These are phyloP conservation scores for Dendrocincla fuliginosa DNA, from an alignment of 2,797 vertebrate genomes.

Conservation along the genomic window DNA sequence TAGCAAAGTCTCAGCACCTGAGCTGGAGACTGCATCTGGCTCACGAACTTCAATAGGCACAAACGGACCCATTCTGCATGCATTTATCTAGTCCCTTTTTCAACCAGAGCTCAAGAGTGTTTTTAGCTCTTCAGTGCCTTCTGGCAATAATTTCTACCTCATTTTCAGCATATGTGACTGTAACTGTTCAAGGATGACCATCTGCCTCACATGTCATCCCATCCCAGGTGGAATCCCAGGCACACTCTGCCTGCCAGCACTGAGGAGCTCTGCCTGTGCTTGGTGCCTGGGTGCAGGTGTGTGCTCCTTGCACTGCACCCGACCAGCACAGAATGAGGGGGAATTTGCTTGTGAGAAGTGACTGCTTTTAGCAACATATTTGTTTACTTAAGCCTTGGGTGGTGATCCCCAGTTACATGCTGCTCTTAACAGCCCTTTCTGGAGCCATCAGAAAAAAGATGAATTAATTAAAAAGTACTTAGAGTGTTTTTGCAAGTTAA, in stretches of 20 bases:
- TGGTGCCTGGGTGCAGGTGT: accelerated
- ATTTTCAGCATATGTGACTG: background rate
- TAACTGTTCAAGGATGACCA: background rate
- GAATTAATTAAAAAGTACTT: constrained; percentile 9
- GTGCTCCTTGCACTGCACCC: accelerated
- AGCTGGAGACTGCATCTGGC: background rate
- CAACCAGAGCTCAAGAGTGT: background rate
- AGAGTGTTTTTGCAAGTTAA: background rate
- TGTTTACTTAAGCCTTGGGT: background rate
- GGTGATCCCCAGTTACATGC: background rate
- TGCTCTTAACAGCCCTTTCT: background rate
- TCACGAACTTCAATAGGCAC: background rate
- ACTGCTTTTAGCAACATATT: background rate
- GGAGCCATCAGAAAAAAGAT: background rate
- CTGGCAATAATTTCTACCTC: background rate
- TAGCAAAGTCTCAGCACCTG: background rate
- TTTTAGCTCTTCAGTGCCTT: background rate
- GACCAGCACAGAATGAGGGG: accelerated
- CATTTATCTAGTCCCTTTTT: background rate
- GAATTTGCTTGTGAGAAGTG: background rate
- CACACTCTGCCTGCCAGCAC: accelerated
- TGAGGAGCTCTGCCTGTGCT: accelerated
- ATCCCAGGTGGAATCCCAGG: accelerated
- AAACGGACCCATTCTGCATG: background rate
- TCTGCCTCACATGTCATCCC: background rate